phyloP scores from a whole-genome alignment of 1,140 invertebrate species.

The Adelges cooleyi region DNA sequence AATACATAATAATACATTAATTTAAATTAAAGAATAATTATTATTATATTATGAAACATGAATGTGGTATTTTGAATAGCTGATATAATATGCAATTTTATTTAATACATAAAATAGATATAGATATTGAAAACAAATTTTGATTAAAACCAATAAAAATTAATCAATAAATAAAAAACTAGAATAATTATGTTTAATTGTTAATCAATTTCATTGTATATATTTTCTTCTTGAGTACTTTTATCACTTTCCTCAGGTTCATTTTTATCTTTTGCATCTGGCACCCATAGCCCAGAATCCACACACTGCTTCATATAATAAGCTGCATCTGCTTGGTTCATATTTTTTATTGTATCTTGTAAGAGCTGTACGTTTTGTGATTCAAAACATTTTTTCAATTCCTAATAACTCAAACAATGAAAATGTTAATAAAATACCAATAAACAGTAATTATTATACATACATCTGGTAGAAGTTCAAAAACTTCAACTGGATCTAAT shows the following conservation, averaged over 20 bases:
- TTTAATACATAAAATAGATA: too few species aligned
- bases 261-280: constrained; percentile 51
- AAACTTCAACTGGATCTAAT: constrained; percentile 93
- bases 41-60: too few species aligned
- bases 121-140: too few species aligned
- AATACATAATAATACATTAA: too few species aligned
- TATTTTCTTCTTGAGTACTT: constrained; percentile 25
- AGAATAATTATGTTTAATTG: background rate
- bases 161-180: too few species aligned
- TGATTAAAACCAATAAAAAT: too few species aligned
- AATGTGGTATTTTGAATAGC: too few species aligned
- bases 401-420: constrained; percentile 43
- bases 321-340: constrained; percentile 81
- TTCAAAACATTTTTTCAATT: constrained; percentile 69
- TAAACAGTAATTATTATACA: constrained; percentile 33
- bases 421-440: background rate
- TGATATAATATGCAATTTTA: too few species aligned
- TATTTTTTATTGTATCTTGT: constrained; percentile 73
- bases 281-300: constrained; percentile 96
- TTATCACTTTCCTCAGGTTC: constrained; percentile 36
- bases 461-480: constrained; percentile 84
- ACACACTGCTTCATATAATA: constrained; percentile 96
- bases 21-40: too few species aligned
- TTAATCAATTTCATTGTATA: constrained; percentile 4
- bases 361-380: constrained; percentile 75